Conservation (phyloP, 2,888 invertebrate species). For the Tipula helvola region DNA sequence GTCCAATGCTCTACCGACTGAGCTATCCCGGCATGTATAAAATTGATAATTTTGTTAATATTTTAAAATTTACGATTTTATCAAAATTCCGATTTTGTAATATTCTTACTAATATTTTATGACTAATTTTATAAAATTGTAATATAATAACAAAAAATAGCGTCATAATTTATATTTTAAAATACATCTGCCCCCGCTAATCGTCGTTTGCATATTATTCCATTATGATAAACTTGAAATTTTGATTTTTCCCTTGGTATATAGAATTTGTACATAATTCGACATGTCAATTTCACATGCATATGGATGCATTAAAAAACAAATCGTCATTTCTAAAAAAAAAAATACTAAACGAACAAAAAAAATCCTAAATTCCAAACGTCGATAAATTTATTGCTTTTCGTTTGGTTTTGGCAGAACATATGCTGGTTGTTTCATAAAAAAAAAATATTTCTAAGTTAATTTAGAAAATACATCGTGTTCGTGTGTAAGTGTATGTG, state of each 20-base stretch:
- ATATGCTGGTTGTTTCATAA: background rate
- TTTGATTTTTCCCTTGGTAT: background rate
- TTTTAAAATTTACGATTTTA: too few species aligned
- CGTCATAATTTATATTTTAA: too few species aligned
- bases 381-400: background rate
- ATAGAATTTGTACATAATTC: background rate
- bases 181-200: background rate
- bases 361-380: background rate
- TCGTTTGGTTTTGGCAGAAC: background rate
- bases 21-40: background rate
- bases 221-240: background rate
- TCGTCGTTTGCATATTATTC: background rate
- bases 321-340: background rate
- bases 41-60: background rate
- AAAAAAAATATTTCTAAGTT: background rate
- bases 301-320: background rate
- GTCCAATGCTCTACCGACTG: conserved; percentile 7
- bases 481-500: background rate
- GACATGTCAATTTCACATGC: background rate
- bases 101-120: too few species aligned
- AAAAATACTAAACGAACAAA: background rate
- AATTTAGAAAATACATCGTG: background rate
- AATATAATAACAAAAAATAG: too few species aligned
- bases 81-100: background rate
- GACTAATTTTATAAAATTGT: too few species aligned